Base-by-base conservation (phyloP, 2,797 vertebrate species). In the Trichosurus vulpecula region DNA sequence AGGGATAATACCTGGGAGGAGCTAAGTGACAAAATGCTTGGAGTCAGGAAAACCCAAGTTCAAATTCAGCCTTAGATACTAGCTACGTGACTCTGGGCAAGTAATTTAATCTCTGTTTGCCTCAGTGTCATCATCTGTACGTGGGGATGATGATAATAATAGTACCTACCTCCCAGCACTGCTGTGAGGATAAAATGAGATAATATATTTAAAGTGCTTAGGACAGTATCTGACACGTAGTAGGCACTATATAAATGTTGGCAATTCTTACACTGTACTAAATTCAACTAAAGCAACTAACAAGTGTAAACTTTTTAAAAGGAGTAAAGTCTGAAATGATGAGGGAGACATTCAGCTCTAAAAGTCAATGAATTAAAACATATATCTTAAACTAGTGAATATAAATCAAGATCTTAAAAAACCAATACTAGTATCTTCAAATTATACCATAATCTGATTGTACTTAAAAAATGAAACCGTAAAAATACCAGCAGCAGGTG, bases 401-500 rank as follows among this genome's bases (percentile, higher is more conserved):
- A 66, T 14, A 12, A 94, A 66, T 92, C 35, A 94, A 92, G 10
- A 29, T 19, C 94, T 19, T 14, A 55, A 94, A 11, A 22, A 93
- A 93, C 53, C 91, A 95, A 8, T 90, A 35, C 27, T 90, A 0
- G 94, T 92, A 8, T 93, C 8, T n/a, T 95, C 57, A 93, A 96
- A 22, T 0, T 52, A 19, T 52, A 56, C n/a, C 53, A 0, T 5
- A 25, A 57, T 19, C 27, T 57, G 27, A 35, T 41, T 47, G 52
- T 47, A 74, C 11, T 31, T 54, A 51, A 57, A 57, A 57, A 29
- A 91, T 52, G 35, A 29, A 89, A 81, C 51, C 12, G 19, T 4
- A 55, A 56, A 61, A 4, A 96, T 98, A 98, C 98, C 93, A 98
- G 99, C 96, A 96, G 98, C 98, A 57, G 99, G 98, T 4, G 99